Percentiles rank a stretch among this genome's conserved stretches.
Evolutionary conservation across 2,113 vertebrate species (phyloP).

Genomic region (Plecotus auritus): DNA sequence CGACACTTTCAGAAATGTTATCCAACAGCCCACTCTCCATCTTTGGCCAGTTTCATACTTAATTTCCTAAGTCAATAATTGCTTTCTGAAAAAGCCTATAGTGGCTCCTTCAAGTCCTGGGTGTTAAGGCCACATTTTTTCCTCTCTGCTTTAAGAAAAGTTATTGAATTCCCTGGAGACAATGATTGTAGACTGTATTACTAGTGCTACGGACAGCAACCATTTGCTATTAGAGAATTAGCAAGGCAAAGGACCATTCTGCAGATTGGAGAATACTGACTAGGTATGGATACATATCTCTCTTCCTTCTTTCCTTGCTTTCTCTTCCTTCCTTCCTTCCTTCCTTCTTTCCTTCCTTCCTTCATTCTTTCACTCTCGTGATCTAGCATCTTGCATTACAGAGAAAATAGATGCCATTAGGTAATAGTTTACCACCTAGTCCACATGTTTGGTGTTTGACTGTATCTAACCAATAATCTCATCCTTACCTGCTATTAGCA

Average conservation of each 20-base stretch:
- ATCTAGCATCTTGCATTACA: too few species aligned
- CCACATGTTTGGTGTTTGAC: too few species aligned
- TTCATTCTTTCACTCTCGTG: too few species aligned
- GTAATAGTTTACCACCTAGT: too few species aligned
- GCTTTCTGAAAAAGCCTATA: neutral
- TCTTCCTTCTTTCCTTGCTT: neutral
- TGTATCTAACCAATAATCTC: too few species aligned
- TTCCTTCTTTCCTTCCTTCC: neutral
- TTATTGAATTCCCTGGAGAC: neutral
- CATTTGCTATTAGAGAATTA: neutral
- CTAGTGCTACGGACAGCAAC: neutral
- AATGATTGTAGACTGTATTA: neutral
- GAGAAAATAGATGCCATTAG: too few species aligned
- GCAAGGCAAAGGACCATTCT: neutral
- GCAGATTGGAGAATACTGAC: neutral
- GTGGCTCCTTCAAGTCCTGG: neutral
- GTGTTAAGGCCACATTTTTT: conserved; percentile 6
- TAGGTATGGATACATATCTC: neutral
- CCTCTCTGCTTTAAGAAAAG: neutral
- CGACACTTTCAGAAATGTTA: conserved; percentile 40
- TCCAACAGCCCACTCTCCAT: neutral
- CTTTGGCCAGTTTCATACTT: neutral
- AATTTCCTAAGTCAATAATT: neutral
- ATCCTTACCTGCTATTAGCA: too few species aligned
- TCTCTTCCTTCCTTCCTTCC: too few species aligned